phyloP scores from a whole-genome alignment of 2,888 invertebrate species.

The Cremastinae sp. region DNA sequence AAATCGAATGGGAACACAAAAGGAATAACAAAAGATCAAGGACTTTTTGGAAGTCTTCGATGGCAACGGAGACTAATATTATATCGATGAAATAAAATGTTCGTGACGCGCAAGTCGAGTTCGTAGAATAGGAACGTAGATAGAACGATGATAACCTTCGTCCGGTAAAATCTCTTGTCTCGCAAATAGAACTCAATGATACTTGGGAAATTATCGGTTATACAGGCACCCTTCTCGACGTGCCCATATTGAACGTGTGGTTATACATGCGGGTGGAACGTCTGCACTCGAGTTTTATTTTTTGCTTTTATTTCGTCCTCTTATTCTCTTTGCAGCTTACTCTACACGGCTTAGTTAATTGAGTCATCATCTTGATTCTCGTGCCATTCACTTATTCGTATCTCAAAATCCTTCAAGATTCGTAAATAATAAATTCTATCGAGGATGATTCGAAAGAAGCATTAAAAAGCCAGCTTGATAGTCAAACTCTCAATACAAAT shows the following conservation, averaged over 20 bases:
- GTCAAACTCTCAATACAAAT: no score
- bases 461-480: no score
- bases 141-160: conserved; percentile 51
- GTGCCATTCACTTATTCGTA: no score
- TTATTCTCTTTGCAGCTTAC: no score
- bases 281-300: conserved; percentile 9
- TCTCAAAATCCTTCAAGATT: no score
- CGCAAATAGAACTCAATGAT: conserved; percentile 57
- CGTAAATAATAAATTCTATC: no score
- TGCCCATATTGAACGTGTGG: conserved; percentile 27
- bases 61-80: conserved; percentile 16
- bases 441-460: no score
- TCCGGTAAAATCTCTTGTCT: conserved; percentile 37
- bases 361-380: neutral
- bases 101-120: neutral
- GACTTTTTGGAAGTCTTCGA: conserved; percentile 30
- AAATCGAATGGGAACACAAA: neutral
- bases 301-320: no score
- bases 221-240: conserved; percentile 39
- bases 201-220: conserved; percentile 52
- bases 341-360: neutral
- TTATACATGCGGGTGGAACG: conserved; percentile 45
- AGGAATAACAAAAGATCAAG: conserved; percentile 29
- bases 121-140: conserved; percentile 9
- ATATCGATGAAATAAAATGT: conserved; percentile 24